A percentile compares a stretch with the other conserved stretches of the same genome.
Conservation (phyloP, 2,888 invertebrate species). For the Diplolepis rosae region DNA sequence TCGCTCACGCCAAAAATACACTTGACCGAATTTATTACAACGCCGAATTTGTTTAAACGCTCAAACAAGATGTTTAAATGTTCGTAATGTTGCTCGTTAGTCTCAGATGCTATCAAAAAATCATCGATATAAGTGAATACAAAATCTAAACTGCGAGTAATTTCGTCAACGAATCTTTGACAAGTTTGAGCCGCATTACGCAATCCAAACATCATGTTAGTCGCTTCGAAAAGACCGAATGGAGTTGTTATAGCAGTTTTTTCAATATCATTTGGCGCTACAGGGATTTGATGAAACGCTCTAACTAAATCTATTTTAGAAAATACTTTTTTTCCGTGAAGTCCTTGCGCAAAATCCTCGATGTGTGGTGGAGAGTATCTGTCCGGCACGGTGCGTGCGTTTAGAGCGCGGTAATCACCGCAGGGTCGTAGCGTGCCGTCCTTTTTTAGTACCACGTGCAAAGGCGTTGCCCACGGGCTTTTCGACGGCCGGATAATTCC, state of each 20-base stretch:
- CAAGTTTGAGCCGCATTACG: slow-evolving; percentile 61
- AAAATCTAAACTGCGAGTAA: background rate
- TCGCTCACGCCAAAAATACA: slow-evolving; percentile 54
- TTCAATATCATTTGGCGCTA: slow-evolving; percentile 50
- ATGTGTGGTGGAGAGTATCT: slow-evolving; percentile 57
- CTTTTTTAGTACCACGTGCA: slow-evolving; percentile 60
- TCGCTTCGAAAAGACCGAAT: slow-evolving; percentile 61
- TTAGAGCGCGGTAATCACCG: slow-evolving; percentile 57
- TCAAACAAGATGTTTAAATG: slow-evolving; percentile 45
- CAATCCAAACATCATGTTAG: slow-evolving; percentile 62
- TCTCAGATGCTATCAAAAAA: too few species aligned
- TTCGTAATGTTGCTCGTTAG: slow-evolving; percentile 32
- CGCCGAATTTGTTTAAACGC: slow-evolving; percentile 40
- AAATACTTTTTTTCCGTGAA: slow-evolving; percentile 50
- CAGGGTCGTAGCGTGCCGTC: too few species aligned
- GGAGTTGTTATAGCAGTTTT: slow-evolving; percentile 61
- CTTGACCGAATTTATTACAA: slow-evolving; percentile 56
- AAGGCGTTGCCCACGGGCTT: slow-evolving; percentile 67
- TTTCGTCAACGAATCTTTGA: slow-evolving; percentile 32
- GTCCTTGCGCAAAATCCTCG: slow-evolving; percentile 49
- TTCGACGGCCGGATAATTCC: background rate
- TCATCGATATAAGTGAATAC: too few species aligned
- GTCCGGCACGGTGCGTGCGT: slow-evolving; percentile 55
- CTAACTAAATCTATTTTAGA: slow-evolving; percentile 47
- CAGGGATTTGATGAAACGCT: slow-evolving; percentile 59